A percentile compares a stretch with the other conserved stretches of the same genome.
Conservation (phyloP, 2,888 invertebrate genomes). For the Dendrolimus houi region DNA sequence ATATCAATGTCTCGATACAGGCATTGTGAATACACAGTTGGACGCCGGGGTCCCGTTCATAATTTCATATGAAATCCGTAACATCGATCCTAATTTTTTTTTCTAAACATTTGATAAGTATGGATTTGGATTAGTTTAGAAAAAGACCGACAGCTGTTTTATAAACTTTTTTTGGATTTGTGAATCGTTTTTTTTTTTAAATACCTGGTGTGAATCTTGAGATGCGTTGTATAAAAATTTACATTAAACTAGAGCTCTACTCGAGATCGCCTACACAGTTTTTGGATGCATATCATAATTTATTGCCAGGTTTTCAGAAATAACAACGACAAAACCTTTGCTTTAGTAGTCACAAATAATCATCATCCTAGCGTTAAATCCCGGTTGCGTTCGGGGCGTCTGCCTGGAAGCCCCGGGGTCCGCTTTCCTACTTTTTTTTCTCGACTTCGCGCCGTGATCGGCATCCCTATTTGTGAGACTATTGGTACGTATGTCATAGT, state of each 20-base stretch:
- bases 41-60: slow-evolving; percentile 39
- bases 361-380: background rate
- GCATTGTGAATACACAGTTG: slow-evolving; percentile 42
- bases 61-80: slow-evolving; percentile 43
- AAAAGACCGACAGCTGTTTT: slow-evolving; percentile 33
- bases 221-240: too few species aligned
- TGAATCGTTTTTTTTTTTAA: background rate
- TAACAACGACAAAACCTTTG: slow-evolving; percentile 1
- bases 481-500: too few species aligned
- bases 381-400: too few species aligned
- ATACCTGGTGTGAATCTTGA: background rate
- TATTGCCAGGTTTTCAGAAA: background rate
- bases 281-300: too few species aligned
- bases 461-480: background rate
- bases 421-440: too few species aligned
- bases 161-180: background rate
- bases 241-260: too few species aligned
- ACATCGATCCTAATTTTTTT: slow-evolving; percentile 28
- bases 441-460: background rate
- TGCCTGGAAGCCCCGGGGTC: too few species aligned
- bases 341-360: background rate
- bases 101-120: slow-evolving; percentile 39
- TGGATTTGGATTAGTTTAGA: slow-evolving; percentile 35
- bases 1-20: slow-evolving; percentile 35
- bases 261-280: too few species aligned